Base-by-base conservation (phyloP, 2,888 invertebrate species). In the Cerceris rybyensis region DNA sequence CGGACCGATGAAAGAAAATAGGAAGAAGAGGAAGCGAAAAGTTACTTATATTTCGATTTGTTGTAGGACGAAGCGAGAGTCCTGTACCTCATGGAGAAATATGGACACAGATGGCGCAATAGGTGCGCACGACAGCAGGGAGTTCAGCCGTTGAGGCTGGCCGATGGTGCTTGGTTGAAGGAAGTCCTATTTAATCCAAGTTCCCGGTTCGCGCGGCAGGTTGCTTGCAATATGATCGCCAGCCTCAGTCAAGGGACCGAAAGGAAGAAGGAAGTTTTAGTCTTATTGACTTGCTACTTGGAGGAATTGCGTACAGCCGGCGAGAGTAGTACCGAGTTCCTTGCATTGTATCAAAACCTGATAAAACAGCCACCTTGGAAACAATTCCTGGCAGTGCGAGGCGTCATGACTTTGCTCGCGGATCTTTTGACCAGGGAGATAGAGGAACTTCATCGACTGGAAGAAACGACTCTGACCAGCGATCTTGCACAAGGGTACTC, bases 401-500 rank as follows among this genome's bases (percentile, higher is more conserved):
- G 98, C 0, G 97, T 98, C 0, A 94, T 98, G 66, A 94, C 96
- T 7, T 95, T 96, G 82, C 94, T 99, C 63, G 98, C 98, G 0
- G 96, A 96, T 86, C 93, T 98, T 39, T 95, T 99, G 90, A 97
- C 97, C 0, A 94, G 95, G 83, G 98, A 99, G 93, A 98, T 98
- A 54, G 96, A 96, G 78, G 96, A 97, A 86, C 93, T 99, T 16
- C 97, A 98, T 92, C 95, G 96, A 11, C 93, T 98, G 43, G 99
- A 99, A 92, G 98, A 98, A 89, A 97, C 97, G 0, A 98, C 98
- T 0, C 94, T 99, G 2, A 98, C 97, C 0, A 98, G 98, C 0
- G 98, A 99, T 92, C 94, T 99, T 1, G 97, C 98, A 0, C 98
- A 98, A 93, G 98, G 98, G 5, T 98, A 97, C 93, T 98, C 98